phyloP scores from a whole-genome alignment of 2,888 invertebrate genomes.

The Aphrophora alni region DNA sequence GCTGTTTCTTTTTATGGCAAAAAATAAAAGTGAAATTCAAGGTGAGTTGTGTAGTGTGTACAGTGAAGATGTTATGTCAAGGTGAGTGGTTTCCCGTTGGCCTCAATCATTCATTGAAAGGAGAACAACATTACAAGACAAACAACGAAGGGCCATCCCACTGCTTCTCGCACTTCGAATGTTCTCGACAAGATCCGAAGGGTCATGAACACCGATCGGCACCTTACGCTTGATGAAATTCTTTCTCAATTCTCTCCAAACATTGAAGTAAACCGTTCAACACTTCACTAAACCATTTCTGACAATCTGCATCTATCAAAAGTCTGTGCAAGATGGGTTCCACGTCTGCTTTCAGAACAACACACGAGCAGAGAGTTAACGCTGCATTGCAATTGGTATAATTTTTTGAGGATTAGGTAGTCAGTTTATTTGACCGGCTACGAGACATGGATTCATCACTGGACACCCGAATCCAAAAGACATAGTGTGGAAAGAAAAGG shows the following conservation, averaged over 20 bases:
- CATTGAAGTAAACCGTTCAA: constrained; percentile 14
- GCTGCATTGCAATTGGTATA: constrained; percentile 23
- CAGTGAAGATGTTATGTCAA: constrained; percentile 30
- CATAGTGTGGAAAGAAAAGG: constrained; percentile 38
- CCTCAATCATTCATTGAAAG: constrained; percentile 19
- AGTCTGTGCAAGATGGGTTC: constrained; percentile 41
- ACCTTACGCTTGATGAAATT: constrained; percentile 22
- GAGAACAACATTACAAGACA: constrained; percentile 12
- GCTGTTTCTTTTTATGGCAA: constrained; percentile 25
- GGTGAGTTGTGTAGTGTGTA: constrained; percentile 26
- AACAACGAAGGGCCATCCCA: constrained; percentile 27
- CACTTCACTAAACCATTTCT: constrained; percentile 33
- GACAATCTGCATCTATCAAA: constrained; percentile 28
- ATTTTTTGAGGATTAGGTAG: constrained; percentile 29
- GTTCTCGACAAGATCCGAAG: constrained; percentile 23
- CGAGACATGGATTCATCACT: no score
- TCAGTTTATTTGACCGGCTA: no score
- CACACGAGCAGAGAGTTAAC: constrained; percentile 37
- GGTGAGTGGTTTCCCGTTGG: constrained; percentile 27
- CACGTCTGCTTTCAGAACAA: constrained; percentile 33
- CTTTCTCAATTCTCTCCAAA: constrained; percentile 10
- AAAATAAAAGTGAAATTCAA: constrained; percentile 37
- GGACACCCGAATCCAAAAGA: constrained; percentile 39
- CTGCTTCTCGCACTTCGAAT: not conserved
- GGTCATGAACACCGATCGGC: constrained; percentile 17